Evolutionary conservation across 1,140 invertebrate genomes (phyloP).

Genomic region (Rhagoletis pomonella): DNA sequence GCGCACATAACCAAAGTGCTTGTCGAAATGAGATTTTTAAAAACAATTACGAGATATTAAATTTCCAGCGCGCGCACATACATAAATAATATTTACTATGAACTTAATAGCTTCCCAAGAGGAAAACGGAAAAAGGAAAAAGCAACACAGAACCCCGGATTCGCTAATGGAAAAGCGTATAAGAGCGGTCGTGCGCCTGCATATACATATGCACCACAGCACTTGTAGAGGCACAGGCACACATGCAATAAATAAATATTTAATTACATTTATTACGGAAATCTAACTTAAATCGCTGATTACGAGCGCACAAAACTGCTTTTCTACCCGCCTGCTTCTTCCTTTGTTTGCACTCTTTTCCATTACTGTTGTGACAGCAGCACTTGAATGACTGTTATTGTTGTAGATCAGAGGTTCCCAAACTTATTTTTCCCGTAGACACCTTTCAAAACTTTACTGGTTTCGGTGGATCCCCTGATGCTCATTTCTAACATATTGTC

Average conservation of each 20-base stretch:
- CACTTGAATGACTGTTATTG: constrained; percentile 1
- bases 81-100: background rate
- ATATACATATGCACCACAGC: background rate
- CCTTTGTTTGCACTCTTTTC: background rate
- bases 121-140: background rate
- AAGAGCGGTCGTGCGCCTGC: background rate
- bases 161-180: background rate
- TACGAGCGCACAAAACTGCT: background rate
- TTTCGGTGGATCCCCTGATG: no score
- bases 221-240: background rate
- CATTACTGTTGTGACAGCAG: constrained; percentile 24
- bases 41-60: constrained; percentile 44
- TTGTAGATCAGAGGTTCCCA: background rate
- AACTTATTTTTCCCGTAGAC: no score
- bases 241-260: constrained; percentile 38
- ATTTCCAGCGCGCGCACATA: background rate
- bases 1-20: background rate
- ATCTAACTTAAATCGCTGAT: constrained; percentile 41
- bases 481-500: no score
- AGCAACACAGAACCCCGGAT: background rate
- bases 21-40: constrained; percentile 27
- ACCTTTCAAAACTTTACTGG: no score
- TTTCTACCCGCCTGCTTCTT: background rate
- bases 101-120: background rate
- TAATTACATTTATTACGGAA: constrained; percentile 45